Conservation (phyloP, 2,797 vertebrate genomes). For the Pogonophryne albipinna region DNA sequence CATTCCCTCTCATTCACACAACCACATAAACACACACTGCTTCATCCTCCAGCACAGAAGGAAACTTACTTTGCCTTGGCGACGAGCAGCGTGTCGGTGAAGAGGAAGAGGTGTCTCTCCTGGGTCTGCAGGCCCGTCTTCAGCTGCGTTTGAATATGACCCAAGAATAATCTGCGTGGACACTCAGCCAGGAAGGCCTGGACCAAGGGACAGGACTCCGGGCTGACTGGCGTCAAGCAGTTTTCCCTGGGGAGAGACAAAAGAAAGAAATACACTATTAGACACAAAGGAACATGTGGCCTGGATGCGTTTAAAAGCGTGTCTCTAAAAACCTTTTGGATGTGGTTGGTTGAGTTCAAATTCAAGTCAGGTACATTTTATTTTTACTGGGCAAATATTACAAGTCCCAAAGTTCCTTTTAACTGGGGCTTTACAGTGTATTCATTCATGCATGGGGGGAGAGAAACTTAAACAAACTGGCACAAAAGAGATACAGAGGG, state of each 20-base stretch:
- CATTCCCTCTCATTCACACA: neutral
- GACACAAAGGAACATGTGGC: conserved; percentile 21
- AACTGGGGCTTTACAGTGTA: neutral
- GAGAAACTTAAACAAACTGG: too few species aligned
- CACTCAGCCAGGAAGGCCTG: conserved; percentile 87
- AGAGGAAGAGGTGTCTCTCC: conserved; percentile 94
- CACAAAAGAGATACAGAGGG: too few species aligned
- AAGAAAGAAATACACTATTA: conserved; percentile 11
- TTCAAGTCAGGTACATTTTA: neutral
- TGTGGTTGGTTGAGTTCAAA: neutral
- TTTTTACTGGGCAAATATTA: neutral
- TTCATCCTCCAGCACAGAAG: conserved; percentile 3
- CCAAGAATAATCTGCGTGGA: conserved; percentile 86
- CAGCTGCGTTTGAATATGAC: conserved; percentile 90
- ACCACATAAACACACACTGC: conserved; percentile 31
- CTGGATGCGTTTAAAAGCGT: conserved; percentile 12
- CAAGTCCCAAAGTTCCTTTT: neutral
- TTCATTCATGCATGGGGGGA: too few species aligned
- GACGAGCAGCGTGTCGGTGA: conserved; percentile 91
- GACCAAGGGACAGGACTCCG: conserved; percentile 90
- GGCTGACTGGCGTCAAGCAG: conserved; percentile 87
- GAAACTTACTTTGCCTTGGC: conserved; percentile 94
- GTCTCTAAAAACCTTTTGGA: too few species aligned
- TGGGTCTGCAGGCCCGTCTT: conserved; percentile 94
- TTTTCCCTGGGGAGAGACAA: conserved; percentile 85